phyloP scores from a whole-genome alignment of 2,888 invertebrate genomes.

The Druceiella hillmani region DNA sequence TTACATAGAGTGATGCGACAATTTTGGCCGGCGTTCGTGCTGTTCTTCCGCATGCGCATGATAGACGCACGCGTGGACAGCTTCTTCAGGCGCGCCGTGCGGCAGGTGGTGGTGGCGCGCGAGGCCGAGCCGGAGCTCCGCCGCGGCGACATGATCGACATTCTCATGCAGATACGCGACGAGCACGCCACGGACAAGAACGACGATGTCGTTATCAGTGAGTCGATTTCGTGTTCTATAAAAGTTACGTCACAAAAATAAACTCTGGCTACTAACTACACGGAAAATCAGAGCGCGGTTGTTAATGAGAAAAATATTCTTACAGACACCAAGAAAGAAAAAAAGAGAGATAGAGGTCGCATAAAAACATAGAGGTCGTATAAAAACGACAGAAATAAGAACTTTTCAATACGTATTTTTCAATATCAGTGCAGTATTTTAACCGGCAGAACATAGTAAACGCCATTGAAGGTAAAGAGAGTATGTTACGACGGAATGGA shows the following conservation, averaged over 20 bases:
- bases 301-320: no score
- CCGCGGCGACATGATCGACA: conserved; percentile 54
- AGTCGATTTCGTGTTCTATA: conserved; percentile 26
- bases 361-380: no score
- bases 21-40: conserved; percentile 45
- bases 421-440: no score
- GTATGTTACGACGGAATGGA: no score
- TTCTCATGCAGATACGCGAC: conserved; percentile 46
- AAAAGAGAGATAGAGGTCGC: no score
- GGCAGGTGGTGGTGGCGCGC: conserved; percentile 37
- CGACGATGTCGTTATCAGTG: conserved; percentile 40
- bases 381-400: no score
- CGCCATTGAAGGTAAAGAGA: no score
- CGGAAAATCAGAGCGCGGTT: no score
- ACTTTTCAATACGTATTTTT: no score
- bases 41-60: conserved; percentile 44
- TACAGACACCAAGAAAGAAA: no score
- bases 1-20: conserved; percentile 48
- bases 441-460: no score
- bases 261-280: not conserved
- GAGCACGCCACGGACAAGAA: conserved; percentile 27
- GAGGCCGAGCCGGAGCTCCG: conserved; percentile 27
- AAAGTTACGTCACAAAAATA: not conserved
- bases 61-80: conserved; percentile 47
- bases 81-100: conserved; percentile 44